These are phyloP conservation scores for Hirundo rustica DNA, from an alignment of 2,797 vertebrate species.

Conservation along the genomic window DNA sequence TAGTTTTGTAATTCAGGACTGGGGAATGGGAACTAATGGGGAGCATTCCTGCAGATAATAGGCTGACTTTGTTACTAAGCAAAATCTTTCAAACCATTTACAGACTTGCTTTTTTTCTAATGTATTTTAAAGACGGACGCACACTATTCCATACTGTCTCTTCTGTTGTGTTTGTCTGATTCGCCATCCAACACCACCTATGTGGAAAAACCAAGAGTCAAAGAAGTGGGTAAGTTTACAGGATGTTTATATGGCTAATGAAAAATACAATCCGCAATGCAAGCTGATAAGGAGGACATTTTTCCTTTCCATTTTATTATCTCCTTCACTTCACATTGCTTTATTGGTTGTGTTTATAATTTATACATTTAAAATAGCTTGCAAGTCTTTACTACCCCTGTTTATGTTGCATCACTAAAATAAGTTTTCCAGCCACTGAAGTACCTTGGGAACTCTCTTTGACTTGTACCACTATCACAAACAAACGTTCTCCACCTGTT, in stretches of 20 bases:
- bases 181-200: constrained; percentile 90
- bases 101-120: background rate
- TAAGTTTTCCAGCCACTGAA: constrained; percentile 7
- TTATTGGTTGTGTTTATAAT: background rate
- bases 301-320: constrained; percentile 20
- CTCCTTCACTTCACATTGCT: background rate
- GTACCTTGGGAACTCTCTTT: constrained; percentile 2
- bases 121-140: constrained; percentile 75
- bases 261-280: background rate
- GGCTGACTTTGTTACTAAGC: background rate
- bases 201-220: constrained; percentile 87
- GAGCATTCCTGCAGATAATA: background rate
- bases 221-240: constrained; percentile 84
- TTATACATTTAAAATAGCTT: background rate
- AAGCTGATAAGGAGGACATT: background rate
- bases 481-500: background rate
- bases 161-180: constrained; percentile 89
- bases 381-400: background rate
- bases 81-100: background rate
- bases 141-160: constrained; percentile 89
- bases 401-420: background rate
- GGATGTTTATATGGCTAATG: background rate
- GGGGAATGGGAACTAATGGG: background rate
- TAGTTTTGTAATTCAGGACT: background rate
- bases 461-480: background rate